Base-by-base conservation (phyloP, 2,888 invertebrate species). In the Drosophila rellima region DNA sequence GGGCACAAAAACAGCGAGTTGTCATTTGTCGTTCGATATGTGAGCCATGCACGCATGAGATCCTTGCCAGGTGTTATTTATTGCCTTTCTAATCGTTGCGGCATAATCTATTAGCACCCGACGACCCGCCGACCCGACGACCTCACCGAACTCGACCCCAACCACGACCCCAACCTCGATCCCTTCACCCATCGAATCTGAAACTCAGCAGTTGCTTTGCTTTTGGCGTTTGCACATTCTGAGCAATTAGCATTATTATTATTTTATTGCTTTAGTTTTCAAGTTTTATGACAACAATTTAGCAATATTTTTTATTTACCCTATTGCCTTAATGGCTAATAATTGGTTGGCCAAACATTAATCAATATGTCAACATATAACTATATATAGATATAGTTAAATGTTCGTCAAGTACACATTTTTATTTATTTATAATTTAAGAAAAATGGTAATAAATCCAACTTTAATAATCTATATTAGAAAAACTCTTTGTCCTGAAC, bases 31-130 rank as follows among this genome's bases (percentile, higher is more conserved):
- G 50, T 51, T 6, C 54, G 57, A 65, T 67, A 63, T 57, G 45
- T 50, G 62, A 42, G 26, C 44, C 39, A 37, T 39, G 74, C 91
- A 90, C 89, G 91, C 92, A 91, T 92, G 92, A 87, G 92, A 92
- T 82, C 87, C 68, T 70, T 59, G 78, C 67, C 92, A 92, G 92
- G 91, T 92, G 92, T 85, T 88, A 90, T 92, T 92, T 90, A 92
- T 91, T 88, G 89, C 88, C 78, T 89, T 81, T 79, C 90, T 91
- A 91, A 91, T 91, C 91, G 88, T 91, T 91, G 90, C 91, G 84
- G 90, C 91, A 91, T 90, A 91, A 91, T 91, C 90, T 91, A 91
- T 91, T 91, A 90, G 80, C 86, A 74, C 82, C 73, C 70, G 61
- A 64, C 29, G 70, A 55, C 64, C 70, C 70, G 61, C 60, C 29